Evolutionary conservation across 2,888 invertebrate species (phyloP), one percentile per base, ranked within the genome.

Genomic region (Trissolcus brochymenae): DNA sequence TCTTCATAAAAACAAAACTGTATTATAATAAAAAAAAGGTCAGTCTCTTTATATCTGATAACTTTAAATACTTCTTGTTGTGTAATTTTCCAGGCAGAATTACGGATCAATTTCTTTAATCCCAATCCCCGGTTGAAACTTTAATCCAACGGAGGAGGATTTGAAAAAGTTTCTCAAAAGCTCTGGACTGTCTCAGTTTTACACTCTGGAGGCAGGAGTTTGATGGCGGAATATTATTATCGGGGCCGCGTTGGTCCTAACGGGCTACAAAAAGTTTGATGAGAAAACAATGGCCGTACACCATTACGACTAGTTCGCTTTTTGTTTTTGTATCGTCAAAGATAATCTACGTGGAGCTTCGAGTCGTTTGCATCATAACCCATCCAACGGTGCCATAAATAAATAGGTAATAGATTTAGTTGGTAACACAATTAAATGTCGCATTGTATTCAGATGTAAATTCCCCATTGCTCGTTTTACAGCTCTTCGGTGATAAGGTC

Each of bases 141-240:
- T 35, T 35, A 35, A 35, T 11, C 11, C 19, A 17, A 51, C 19
- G 19, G 7, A n/a, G n/a, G 3, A 9, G 51, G 17, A 19, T 51
- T 51, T 51, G 17, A 51, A 51, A 51, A 17, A 51, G 51, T 51
- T 51, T 17, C 19, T 6, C 51, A 16, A 51, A 11, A 51, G 4
- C 25, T 25, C 25, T 0, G 19, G 51, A 9, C 17, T 51, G 16
- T 51, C 51, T 51, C 21, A 51, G 17, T 51, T 35, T 19, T 51
- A 51, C 11, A 19, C 9, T 4, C 6, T 17, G 16, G 1, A 49
- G 4, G 4, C 49, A 2, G 4, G 16, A 49, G 49, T 49, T 49
- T 49, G n/a, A 49, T 49, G n/a, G 49, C 16, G 16, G 49, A 49
- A 49, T 49, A 49, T 49, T 49, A 49, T 49, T 13, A 49, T 9